Conservation (phyloP, 1,140 invertebrate species). For the Bactericera cockerelli region DNA sequence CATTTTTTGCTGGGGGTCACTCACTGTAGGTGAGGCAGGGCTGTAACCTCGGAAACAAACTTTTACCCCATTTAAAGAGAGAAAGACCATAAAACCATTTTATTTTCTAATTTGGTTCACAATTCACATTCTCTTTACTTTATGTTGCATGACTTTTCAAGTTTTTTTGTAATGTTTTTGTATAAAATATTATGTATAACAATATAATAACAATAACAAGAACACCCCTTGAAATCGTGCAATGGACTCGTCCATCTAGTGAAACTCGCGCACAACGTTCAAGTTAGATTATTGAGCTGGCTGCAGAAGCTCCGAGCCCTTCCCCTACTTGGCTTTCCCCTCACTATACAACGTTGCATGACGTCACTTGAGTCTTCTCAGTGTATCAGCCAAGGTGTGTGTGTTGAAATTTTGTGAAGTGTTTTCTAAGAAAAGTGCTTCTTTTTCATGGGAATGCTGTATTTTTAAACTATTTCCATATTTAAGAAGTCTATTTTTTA, state of each 20-base stretch:
- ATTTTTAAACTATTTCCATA: no score
- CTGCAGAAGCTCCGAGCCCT: neutral
- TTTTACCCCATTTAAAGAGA: no score
- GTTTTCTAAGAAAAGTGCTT: neutral
- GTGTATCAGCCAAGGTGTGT: neutral
- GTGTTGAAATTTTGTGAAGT: no score
- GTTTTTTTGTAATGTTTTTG: neutral
- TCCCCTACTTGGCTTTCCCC: neutral
- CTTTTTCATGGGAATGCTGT: no score
- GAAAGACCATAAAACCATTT: no score
- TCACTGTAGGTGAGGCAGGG: no score
- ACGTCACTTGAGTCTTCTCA: neutral
- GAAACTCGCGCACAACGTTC: neutral
- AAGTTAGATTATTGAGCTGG: neutral
- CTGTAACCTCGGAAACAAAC: no score
- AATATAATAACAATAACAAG: neutral
- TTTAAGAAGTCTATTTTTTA: no score
- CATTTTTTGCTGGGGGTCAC: no score
- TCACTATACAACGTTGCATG: neutral
- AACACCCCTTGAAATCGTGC: neutral
- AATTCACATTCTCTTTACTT: no score
- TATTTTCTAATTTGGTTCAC: no score
- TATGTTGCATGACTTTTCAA: neutral
- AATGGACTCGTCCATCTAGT: slow-evolving; percentile 2
- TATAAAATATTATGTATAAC: neutral